These are phyloP conservation scores for Vollenhovia emeryi DNA, from an alignment of 1,140 invertebrate genomes.

Conservation along the genomic window DNA sequence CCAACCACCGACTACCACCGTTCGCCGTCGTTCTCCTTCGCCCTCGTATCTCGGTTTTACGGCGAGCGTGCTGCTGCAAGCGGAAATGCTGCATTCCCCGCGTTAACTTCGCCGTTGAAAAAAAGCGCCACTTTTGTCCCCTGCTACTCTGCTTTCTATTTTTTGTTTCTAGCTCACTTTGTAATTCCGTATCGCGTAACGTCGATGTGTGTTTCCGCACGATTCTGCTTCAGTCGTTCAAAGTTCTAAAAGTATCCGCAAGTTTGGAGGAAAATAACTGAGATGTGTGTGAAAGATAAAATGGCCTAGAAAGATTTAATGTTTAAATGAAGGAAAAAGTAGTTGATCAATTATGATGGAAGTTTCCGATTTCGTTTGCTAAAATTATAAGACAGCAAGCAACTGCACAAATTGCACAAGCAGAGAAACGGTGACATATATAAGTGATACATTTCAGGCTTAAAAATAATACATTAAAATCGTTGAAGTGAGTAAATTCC, in stretches of 20 bases:
- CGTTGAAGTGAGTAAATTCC: too few species aligned
- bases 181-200: neutral
- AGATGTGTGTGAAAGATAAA: neutral
- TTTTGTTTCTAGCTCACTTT: neutral
- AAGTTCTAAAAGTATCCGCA: neutral
- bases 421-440: neutral
- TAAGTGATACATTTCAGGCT: neutral
- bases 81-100: slow-evolving; percentile 45
- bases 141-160: neutral
- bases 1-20: slow-evolving; percentile 35
- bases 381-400: neutral
- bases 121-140: neutral
- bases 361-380: neutral
- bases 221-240: neutral
- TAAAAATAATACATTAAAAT: slow-evolving; percentile 1
- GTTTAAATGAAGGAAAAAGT: neutral
- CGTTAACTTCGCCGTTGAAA: neutral
- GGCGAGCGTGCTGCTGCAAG: neutral
- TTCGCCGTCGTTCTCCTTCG: slow-evolving; percentile 15
- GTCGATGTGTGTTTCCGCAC: neutral
- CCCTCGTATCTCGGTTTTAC: neutral
- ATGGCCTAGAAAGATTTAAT: too few species aligned
- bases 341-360: neutral
- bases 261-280: neutral
- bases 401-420: neutral